Conservation (phyloP, 1,140 invertebrate genomes). For the Micrasema minimum region DNA sequence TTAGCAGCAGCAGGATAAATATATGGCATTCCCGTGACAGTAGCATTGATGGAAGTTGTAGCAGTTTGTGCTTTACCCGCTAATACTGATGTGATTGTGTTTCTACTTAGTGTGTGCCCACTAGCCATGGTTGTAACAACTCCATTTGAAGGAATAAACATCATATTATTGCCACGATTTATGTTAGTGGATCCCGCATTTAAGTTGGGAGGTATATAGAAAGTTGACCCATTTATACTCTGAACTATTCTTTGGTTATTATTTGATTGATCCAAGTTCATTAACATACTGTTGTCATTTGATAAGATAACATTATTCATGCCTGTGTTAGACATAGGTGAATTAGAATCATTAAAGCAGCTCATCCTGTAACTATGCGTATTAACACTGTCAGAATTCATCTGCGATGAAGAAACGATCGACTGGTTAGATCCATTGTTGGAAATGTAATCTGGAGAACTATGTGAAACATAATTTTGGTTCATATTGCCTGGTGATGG, state of each 20-base stretch:
- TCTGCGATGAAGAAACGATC: slow-evolving; percentile 30
- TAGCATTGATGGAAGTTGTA: slow-evolving; percentile 76
- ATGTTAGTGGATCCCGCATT: slow-evolving; percentile 59
- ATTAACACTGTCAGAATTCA: slow-evolving; percentile 38
- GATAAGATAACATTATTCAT: slow-evolving; percentile 35
- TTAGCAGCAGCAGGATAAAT: slow-evolving; percentile 55
- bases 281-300: slow-evolving; percentile 19
- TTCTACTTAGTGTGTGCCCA: slow-evolving; percentile 76
- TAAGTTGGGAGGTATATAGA: slow-evolving; percentile 62
- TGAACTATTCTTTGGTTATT: slow-evolving; percentile 47
- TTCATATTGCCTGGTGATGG: slow-evolving; percentile 55
- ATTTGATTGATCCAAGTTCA: slow-evolving; percentile 18
- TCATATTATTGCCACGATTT: slow-evolving; percentile 55
- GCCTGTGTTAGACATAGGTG: background rate
- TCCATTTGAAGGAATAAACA: slow-evolving; percentile 51
- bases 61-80: slow-evolving; percentile 79
- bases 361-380: slow-evolving; percentile 38
- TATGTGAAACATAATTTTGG: slow-evolving; percentile 58
- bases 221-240: slow-evolving; percentile 58
- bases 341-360: slow-evolving; percentile 39
- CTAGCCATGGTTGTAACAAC: slow-evolving; percentile 80
- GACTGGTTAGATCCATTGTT: slow-evolving; percentile 48
- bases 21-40: slow-evolving; percentile 61
- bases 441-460: slow-evolving; percentile 59
- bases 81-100: slow-evolving; percentile 81